Evolutionary conservation across 2,113 vertebrate species (phyloP), one percentile per base, ranked within the genome.

Genomic region (Dascyllus trimaculatus): DNA sequence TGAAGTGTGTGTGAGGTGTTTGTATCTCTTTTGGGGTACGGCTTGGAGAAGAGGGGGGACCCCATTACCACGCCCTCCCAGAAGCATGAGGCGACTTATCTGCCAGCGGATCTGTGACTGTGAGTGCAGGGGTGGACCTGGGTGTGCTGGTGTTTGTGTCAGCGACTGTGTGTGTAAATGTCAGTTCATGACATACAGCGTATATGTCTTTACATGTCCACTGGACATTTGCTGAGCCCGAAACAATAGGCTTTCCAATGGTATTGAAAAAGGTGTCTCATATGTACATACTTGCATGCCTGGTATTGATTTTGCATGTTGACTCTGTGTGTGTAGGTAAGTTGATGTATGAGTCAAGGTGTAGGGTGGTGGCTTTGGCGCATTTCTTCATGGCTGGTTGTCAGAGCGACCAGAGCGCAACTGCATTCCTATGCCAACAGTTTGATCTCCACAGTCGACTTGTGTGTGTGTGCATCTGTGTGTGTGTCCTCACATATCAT

Each of bases 91-190:
- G 94, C 96, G 97, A 64, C 96, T 99, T 93, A 98, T 99, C 95
- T 99, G 98, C 96, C 96, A 99, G 94, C 95, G 96, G 92, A 99
- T 99, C 95, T 98, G 98, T 95, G 98, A 98, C 96, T 97, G 98
- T 99, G 95, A 99, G 97, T 98, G 96, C 91, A 92, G 95, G 94
- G 92, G 92, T 66, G 71, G 93, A 93, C 89, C 89, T 90, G 92
- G 92, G 89, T 85, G 91, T 94, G 94, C 21, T 54, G 40, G 63
- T 67, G 38, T 59, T 46, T 78, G 54, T 64, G 56, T 75, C 43
- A 45, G 77, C 74, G 72, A 54, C 14, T 69, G 61, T 59, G 64
- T 78, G 70, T 80, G 32, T 35, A 32, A 35, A 46, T 61, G 25
- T 75, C 22, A 43, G 18, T 59, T 54, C 11, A 53, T 0, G 5